phyloP scores from a whole-genome alignment of 2,888 invertebrate species.

The Linnaemya tessellans region DNA sequence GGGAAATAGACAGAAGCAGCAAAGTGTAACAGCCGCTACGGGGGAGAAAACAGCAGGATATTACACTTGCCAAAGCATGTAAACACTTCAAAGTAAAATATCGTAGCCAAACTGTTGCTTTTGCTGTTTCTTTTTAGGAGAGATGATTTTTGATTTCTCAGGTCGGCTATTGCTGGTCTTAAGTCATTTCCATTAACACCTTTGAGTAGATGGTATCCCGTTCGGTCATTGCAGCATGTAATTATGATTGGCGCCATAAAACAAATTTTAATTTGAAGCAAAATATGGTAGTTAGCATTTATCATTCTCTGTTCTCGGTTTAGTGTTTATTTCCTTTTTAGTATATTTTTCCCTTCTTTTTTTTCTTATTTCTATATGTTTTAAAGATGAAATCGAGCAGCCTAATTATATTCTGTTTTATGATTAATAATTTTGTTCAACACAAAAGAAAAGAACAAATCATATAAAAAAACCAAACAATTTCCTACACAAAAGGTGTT shows the following conservation, averaged over 20 bases:
- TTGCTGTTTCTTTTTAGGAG: neutral
- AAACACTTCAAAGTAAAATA: conserved; percentile 1
- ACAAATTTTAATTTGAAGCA: conserved; percentile 18
- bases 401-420: conserved; percentile 65
- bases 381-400: conserved; percentile 68
- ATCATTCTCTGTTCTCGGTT: neutral
- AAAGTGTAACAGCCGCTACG: conserved; percentile 45
- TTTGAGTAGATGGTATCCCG: conserved; percentile 49
- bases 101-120: neutral
- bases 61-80: conserved; percentile 63
- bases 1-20: conserved; percentile 18
- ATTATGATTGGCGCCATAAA: conserved; percentile 70
- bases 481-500: conserved; percentile 58
- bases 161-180: conserved; percentile 31
- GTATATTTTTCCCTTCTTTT: neutral
- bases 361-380: neutral
- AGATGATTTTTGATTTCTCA: neutral
- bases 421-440: conserved; percentile 55
- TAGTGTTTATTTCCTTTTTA: conserved; percentile 29
- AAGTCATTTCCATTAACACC: conserved; percentile 65
- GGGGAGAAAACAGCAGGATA: conserved; percentile 62
- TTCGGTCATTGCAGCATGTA: conserved; percentile 66
- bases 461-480: conserved; percentile 33
- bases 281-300: conserved; percentile 21
- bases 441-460: neutral